Evolutionary conservation across 2,797 vertebrate species (phyloP).

Genomic region (Sebastolobus alascanus): DNA sequence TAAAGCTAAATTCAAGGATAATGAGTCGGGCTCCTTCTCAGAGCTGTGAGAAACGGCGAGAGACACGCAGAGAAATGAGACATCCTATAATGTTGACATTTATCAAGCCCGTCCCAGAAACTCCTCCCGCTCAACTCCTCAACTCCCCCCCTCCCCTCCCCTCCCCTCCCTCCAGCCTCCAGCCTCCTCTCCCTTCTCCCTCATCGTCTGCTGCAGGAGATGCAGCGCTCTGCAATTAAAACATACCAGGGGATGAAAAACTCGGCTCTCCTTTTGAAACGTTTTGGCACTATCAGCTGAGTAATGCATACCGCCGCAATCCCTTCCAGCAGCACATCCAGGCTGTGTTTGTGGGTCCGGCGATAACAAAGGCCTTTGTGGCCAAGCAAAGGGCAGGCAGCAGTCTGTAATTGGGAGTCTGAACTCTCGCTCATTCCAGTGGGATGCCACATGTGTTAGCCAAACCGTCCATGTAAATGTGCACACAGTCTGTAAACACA

Average conservation of each 20-base stretch:
- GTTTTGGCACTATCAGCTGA: slow-evolving; percentile 74
- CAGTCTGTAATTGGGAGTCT: slow-evolving; percentile 81
- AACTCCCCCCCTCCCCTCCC: slow-evolving; percentile 4
- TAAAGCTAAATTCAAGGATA: slow-evolving; percentile 72
- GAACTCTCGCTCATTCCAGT: slow-evolving; percentile 71
- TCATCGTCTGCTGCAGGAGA: slow-evolving; percentile 62
- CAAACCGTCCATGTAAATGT: slow-evolving; percentile 66
- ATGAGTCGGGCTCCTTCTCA: slow-evolving; percentile 66
- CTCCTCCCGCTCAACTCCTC: slow-evolving; percentile 59
- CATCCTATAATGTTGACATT: slow-evolving; percentile 77
- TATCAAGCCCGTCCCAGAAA: slow-evolving; percentile 79
- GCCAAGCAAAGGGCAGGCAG: slow-evolving; percentile 73
- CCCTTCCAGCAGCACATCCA: slow-evolving; percentile 72
- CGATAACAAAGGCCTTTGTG: slow-evolving; percentile 85
- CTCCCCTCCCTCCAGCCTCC: slow-evolving; percentile 19
- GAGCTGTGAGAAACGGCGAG: slow-evolving; percentile 60
- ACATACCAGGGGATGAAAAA: slow-evolving; percentile 81
- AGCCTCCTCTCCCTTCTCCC: slow-evolving; percentile 46
- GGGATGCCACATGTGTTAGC: slow-evolving; percentile 72
- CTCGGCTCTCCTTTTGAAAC: slow-evolving; percentile 73
- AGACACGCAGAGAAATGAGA: slow-evolving; percentile 73
- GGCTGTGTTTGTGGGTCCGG: slow-evolving; percentile 76
- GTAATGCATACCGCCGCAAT: slow-evolving; percentile 75
- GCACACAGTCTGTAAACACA: slow-evolving; percentile 32
- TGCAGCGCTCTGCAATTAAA: slow-evolving; percentile 81